Evolutionary conservation across 2,797 vertebrate species (phyloP), one percentile per base, ranked within the genome.

Genomic region (Buceros bicornis): DNA sequence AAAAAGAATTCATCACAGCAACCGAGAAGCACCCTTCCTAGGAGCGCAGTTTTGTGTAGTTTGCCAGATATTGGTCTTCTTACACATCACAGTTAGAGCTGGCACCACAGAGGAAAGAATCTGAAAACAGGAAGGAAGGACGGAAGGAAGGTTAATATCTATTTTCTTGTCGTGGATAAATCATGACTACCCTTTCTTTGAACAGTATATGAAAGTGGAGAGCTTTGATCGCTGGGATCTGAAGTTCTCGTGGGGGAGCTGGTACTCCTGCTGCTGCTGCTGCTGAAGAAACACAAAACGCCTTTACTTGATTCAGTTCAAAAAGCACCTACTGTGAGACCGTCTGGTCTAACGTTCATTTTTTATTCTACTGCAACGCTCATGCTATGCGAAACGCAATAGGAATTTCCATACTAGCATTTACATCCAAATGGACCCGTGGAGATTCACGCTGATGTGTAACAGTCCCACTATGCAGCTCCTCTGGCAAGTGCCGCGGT

Each of bases 251-350:
- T 74, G 82, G 89, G 93, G 91, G 89, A 95, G 92, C 90, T 92
- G 90, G 88, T 94, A 82, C 73, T 89, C 83, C 69, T 81, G 66
- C 90, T 87, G 89, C 67, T 82, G 65, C 89, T 85, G 89, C 89
- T 70, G 72, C 43, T 76, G 89, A 87, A 96, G 93, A 90, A 97
- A 97, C 94, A 96, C 86, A 87, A 87, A 95, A 93, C 90, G 94
- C 64, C 71, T 91, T 67, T 74, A 56, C 86, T 58, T 74, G 40
- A 50, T 70, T 87, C 90, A 82, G 83, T 91, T 96, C 93, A 90
- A 92, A 96, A 96, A 95, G 77, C 89, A 84, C 92, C 92, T 94
- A 93, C 86, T 93, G 96, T 62, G 90, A 90, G 83, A 82, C 88
- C 86, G 92, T 88, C 95, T 96, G 90, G 73, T 95, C 88, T 69